Evolutionary conservation across 2,888 invertebrate species (phyloP).

Genomic region (Cephalotes varians): DNA sequence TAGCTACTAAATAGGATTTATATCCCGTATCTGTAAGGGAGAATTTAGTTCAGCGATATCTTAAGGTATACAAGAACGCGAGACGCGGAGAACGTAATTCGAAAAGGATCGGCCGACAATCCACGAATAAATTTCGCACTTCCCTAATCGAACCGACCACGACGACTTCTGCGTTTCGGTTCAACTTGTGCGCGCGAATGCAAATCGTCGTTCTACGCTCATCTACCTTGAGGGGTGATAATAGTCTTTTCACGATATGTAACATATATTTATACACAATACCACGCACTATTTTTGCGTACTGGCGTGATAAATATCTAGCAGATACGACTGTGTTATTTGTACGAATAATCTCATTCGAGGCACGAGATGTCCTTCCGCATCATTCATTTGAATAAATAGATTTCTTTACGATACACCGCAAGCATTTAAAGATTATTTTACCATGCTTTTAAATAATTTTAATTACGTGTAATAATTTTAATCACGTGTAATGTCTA

Average conservation of each 20-base stretch:
- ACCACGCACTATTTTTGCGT: constrained; percentile 47
- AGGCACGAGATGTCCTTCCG: constrained; percentile 26
- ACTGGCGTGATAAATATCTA: constrained; percentile 45
- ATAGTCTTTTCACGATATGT: constrained; percentile 45
- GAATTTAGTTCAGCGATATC: constrained; percentile 13
- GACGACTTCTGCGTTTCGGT: constrained; percentile 26
- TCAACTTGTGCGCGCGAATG: constrained; percentile 36
- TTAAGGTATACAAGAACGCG: constrained; percentile 7
- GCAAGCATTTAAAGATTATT: not conserved
- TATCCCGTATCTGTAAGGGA: constrained; percentile 17
- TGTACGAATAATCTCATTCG: constrained; percentile 46
- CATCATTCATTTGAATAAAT: constrained; percentile 49
- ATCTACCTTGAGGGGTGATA: constrained; percentile 44
- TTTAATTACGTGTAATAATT: not conserved
- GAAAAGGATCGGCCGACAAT: constrained; percentile 48
- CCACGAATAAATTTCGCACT: constrained; percentile 46
- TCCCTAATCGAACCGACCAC: constrained; percentile 29
- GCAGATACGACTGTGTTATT: constrained; percentile 44
- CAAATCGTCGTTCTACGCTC: constrained; percentile 50
- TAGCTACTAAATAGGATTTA: constrained; percentile 36
- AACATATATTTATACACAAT: constrained; percentile 24
- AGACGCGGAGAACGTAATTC: constrained; percentile 40
- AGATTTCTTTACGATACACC: constrained; percentile 26
- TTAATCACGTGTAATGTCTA: not conserved
- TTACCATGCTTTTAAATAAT: constrained; percentile 10